Percentiles rank a stretch among this genome's conserved stretches.
These are phyloP conservation scores for Darevskia mixta DNA, from an alignment of 2,797 vertebrate genomes.

Conservation along the genomic window DNA sequence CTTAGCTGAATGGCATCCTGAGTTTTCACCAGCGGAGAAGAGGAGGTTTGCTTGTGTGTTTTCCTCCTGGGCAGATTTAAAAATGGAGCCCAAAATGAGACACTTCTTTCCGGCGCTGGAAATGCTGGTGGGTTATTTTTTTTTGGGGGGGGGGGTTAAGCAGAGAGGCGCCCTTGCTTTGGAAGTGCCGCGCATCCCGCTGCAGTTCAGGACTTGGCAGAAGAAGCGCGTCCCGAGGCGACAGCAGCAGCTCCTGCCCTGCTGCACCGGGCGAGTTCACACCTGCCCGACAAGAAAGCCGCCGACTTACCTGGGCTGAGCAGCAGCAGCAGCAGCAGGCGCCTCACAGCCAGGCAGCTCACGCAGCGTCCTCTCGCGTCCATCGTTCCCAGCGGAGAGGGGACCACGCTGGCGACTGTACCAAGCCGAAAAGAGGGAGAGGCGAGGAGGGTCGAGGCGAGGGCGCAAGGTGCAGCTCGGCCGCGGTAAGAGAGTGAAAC, in stretches of 20 bases:
- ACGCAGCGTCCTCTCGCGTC: not conserved
- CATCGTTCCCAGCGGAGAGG: not conserved
- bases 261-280: not conserved
- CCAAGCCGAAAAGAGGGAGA: too few species aligned
- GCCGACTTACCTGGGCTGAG: slow-evolving; percentile 44
- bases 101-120: not conserved
- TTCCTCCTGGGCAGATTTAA: not conserved
- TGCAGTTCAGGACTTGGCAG: too few species aligned
- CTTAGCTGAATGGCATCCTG: not conserved
- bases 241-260: too few species aligned
- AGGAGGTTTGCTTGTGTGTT: too few species aligned
- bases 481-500: accelerated
- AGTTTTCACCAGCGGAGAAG: too few species aligned
- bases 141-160: too few species aligned
- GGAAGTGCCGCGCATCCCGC: not conserved
- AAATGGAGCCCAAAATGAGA: not conserved
- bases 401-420: not conserved
- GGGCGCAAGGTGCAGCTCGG: not conserved
- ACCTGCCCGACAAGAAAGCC: too few species aligned
- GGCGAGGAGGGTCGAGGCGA: slow-evolving; percentile 16
- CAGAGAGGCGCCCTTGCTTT: not conserved
- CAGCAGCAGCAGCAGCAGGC: not conserved
- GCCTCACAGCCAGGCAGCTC: too few species aligned
- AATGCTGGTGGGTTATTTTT: not conserved
- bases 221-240: not conserved